Evolutionary conservation across 1,140 invertebrate species (phyloP).

Genomic region (Cydia strobilella): DNA sequence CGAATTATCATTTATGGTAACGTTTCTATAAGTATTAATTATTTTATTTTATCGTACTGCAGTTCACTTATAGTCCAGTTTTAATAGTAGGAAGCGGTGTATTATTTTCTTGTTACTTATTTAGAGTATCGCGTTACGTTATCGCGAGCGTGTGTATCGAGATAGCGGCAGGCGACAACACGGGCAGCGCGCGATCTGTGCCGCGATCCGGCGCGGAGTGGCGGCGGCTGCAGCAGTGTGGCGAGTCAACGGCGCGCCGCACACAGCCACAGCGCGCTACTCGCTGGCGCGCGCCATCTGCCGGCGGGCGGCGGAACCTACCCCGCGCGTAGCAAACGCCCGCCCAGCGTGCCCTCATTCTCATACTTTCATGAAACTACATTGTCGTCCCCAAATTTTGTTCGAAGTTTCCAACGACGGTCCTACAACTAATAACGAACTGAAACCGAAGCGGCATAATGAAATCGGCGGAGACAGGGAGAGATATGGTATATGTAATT

Average conservation of each 20-base stretch:
- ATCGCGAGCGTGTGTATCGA: conserved; percentile 47
- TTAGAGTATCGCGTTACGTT: conserved; percentile 36
- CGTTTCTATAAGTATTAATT: neutral
- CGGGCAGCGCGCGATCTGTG: conserved; percentile 68
- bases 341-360: conserved; percentile 37
- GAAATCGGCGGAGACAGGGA: neutral
- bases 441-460: conserved; percentile 1
- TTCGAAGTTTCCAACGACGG: conserved; percentile 12
- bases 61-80: conserved; percentile 9
- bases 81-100: neutral
- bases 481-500: neutral
- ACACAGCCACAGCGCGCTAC: conserved; percentile 64
- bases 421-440: conserved; percentile 20
- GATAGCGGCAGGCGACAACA: conserved; percentile 42
- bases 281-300: conserved; percentile 54
- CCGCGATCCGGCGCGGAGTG: conserved; percentile 77
- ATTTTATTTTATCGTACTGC: neutral
- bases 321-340: conserved; percentile 38
- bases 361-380: conserved; percentile 15
- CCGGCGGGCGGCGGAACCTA: conserved; percentile 63
- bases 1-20: conserved; percentile 36
- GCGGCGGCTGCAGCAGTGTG: conserved; percentile 61
- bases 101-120: conserved; percentile 48
- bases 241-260: conserved; percentile 37
- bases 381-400: conserved; percentile 30